These are phyloP conservation scores for Bombus waltoni DNA, from an alignment of 1,140 invertebrate species.

Conservation along the genomic window DNA sequence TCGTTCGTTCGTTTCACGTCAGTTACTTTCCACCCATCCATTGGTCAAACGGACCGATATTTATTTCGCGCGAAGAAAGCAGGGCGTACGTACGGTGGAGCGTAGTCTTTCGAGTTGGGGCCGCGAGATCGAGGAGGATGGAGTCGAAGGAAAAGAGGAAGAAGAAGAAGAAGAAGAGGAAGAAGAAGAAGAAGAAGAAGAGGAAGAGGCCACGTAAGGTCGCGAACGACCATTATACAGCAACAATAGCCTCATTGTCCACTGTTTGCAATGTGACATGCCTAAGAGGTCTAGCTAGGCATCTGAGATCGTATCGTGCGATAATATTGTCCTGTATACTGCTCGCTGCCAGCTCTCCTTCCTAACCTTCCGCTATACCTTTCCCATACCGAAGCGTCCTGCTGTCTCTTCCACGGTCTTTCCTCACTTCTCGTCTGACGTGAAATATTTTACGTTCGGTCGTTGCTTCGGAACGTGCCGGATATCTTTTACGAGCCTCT, in stretches of 20 bases:
- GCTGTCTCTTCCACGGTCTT: conserved; percentile 51
- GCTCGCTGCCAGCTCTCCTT: conserved; percentile 67
- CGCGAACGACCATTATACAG: conserved; percentile 74
- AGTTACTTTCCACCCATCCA: conserved; percentile 5
- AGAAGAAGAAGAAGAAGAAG: neutral
- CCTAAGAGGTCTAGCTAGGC: conserved; percentile 72
- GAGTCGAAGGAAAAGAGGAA: conserved; percentile 25
- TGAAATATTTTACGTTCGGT: conserved; percentile 43
- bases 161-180: neutral
- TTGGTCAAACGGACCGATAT: conserved; percentile 3
- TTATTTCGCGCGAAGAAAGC: conserved; percentile 42
- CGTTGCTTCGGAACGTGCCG: conserved; percentile 39
- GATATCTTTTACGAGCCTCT: conserved; percentile 22
- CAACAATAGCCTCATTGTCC: conserved; percentile 80
- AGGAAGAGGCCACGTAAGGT: conserved; percentile 75
- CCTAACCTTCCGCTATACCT: conserved; percentile 59
- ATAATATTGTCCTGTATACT: conserved; percentile 75
- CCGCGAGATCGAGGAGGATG: conserved; percentile 53
- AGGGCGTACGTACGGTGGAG: conserved; percentile 12
- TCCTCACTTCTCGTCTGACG: conserved; percentile 37
- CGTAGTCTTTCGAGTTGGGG: neutral
- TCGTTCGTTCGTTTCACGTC: conserved; percentile 2
- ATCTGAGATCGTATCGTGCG: conserved; percentile 75
- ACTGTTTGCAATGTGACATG: conserved; percentile 77
- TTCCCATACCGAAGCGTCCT: conserved; percentile 57